Evolutionary conservation across 1,140 invertebrate species (phyloP).

Genomic region (Trichonephila clavata): DNA sequence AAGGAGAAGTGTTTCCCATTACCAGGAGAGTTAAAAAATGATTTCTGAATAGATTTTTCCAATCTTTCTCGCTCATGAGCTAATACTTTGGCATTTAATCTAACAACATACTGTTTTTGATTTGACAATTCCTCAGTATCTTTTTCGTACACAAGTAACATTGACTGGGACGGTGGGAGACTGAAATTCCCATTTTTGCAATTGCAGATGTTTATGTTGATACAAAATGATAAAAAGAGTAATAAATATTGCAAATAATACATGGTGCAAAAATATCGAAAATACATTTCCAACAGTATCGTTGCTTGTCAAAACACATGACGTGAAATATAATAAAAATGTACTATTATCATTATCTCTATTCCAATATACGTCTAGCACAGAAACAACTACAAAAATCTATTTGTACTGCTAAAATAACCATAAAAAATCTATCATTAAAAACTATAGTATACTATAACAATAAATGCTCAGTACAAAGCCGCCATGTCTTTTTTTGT

Average conservation of each 20-base stretch:
- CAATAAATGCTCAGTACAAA: not conserved
- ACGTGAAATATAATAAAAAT: not conserved
- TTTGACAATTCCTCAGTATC: constrained; percentile 64
- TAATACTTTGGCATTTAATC: constrained; percentile 66
- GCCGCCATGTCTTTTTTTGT: constrained; percentile 8
- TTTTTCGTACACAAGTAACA: constrained; percentile 39
- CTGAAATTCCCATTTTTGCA: constrained; percentile 58
- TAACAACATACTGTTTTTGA: constrained; percentile 69
- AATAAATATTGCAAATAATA: not conserved
- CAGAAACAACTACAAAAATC: not conserved
- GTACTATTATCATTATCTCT: not conserved
- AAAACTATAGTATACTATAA: not conserved
- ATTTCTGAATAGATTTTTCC: constrained; percentile 58
- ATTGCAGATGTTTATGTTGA: not conserved
- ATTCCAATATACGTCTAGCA: not conserved
- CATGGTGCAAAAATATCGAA: not conserved
- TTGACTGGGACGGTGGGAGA: not conserved
- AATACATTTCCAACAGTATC: not conserved
- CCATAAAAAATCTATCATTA: not conserved
- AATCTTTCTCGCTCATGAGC: constrained; percentile 65
- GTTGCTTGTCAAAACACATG: not conserved
- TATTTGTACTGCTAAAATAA: not conserved
- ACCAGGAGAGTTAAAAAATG: constrained; percentile 11
- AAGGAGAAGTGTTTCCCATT: constrained; percentile 4
- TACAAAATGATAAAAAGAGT: not conserved